Evolutionary conservation across 1,140 invertebrate genomes (phyloP).

Genomic region (Meloidogyne chitwoodi): DNA sequence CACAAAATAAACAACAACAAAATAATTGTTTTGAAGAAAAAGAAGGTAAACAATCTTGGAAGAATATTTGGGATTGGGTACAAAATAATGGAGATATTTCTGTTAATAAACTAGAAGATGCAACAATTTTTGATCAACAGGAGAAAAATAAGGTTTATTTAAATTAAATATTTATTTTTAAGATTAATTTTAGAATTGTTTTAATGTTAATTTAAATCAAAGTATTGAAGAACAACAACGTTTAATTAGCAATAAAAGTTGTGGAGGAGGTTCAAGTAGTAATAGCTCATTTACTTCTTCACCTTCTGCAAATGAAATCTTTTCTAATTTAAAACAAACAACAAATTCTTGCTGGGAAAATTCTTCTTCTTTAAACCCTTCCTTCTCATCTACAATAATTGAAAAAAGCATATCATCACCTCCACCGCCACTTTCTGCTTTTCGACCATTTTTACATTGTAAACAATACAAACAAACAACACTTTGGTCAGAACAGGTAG

Average conservation of each 20-base stretch:
- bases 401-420: neutral
- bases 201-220: neutral
- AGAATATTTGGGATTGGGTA: constrained; percentile 20
- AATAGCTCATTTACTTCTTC: constrained; percentile 11
- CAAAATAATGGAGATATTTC: neutral
- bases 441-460: neutral
- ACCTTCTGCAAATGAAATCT: neutral
- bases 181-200: neutral
- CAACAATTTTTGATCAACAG: constrained; percentile 1
- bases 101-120: neutral
- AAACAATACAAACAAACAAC: neutral
- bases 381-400: neutral
- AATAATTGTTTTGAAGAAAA: neutral
- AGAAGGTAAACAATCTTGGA: constrained; percentile 1
- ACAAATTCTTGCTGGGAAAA: neutral
- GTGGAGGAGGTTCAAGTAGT: neutral
- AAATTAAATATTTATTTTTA: neutral
- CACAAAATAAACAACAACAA: constrained; percentile 4
- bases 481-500: constrained; percentile 18
- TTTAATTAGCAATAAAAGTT: neutral
- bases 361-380: neutral
- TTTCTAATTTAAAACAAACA: neutral
- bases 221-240: neutral
- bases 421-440: neutral
- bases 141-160: neutral